Evolutionary conservation across 2,888 invertebrate genomes (phyloP).

Genomic region (Cryptus viduatorius): DNA sequence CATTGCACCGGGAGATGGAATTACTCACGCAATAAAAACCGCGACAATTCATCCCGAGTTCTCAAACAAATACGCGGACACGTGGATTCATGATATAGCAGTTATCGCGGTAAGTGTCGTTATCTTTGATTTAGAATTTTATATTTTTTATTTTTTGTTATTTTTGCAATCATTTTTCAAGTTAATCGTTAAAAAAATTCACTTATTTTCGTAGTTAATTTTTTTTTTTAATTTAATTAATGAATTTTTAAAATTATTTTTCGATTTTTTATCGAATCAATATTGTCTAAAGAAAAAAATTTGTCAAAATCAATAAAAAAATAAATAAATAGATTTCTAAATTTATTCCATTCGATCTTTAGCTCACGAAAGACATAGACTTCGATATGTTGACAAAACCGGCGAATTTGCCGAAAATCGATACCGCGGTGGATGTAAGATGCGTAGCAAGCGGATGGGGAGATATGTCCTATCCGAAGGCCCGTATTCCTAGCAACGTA

Average conservation of each 20-base stretch:
- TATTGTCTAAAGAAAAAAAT: too few species aligned
- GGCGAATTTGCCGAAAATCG: slow-evolving; percentile 39
- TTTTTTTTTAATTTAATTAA: neutral
- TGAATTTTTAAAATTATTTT: neutral
- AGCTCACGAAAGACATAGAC: slow-evolving; percentile 63
- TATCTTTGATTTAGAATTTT: neutral
- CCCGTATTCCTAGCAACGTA: slow-evolving; percentile 29
- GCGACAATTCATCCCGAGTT: slow-evolving; percentile 55
- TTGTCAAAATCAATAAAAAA: neutral
- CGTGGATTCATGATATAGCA: slow-evolving; percentile 68
- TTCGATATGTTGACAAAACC: slow-evolving; percentile 58
- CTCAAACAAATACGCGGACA: slow-evolving; percentile 35
- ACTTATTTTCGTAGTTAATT: too few species aligned
- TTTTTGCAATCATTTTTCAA: too few species aligned
- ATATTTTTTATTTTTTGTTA: neutral
- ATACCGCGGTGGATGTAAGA: slow-evolving; percentile 15
- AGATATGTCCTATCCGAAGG: slow-evolving; percentile 36
- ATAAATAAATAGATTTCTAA: neutral
- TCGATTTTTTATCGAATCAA: neutral
- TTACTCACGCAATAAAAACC: slow-evolving; percentile 41
- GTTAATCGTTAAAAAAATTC: too few species aligned
- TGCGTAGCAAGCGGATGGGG: slow-evolving; percentile 59
- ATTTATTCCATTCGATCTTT: neutral
- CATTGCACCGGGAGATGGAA: slow-evolving; percentile 47
- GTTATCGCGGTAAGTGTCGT: slow-evolving; percentile 63